Conservation (phyloP, 2,113 vertebrate species). For the Oncorhynchus nerka region DNA sequence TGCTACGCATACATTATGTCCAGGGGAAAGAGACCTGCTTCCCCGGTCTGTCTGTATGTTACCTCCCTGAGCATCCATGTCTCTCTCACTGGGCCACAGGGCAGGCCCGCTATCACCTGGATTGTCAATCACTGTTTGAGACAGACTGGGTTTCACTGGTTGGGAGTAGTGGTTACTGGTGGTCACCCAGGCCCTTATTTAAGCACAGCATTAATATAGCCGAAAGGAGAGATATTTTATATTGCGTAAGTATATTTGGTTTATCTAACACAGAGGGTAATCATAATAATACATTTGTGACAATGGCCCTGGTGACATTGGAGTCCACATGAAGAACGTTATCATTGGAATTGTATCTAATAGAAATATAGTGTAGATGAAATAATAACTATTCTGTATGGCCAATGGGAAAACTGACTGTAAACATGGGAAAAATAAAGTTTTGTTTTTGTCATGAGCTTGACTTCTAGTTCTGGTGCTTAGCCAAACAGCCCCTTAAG, state of each 20-base stretch:
- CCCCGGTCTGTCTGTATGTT: conserved; percentile 54
- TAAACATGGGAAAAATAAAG: conserved; percentile 31
- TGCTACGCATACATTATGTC: conserved; percentile 25
- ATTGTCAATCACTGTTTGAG: conserved; percentile 93
- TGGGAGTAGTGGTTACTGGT: conserved; percentile 63
- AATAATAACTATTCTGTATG: neutral
- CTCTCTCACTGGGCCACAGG: conserved; percentile 58
- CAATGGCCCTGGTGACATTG: conserved; percentile 70
- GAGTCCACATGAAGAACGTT: conserved; percentile 47
- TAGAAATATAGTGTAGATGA: neutral
- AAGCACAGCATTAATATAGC: conserved; percentile 65
- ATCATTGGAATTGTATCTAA: neutral
- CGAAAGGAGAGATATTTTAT: conserved; percentile 56
- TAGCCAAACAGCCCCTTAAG: neutral
- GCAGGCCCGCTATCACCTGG: conserved; percentile 76
- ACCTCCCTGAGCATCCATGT: conserved; percentile 86
- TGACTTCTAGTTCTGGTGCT: conserved; percentile 24
- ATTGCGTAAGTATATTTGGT: conserved; percentile 76
- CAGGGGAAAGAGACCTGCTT: conserved; percentile 52
- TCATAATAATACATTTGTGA: conserved; percentile 38
- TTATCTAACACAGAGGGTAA: conserved; percentile 68
- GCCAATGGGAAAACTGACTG: conserved; percentile 41
- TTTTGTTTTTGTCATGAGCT: conserved; percentile 14
- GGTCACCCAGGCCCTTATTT: conserved; percentile 65
- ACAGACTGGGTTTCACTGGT: conserved; percentile 66